Conservation (phyloP, 2,797 vertebrate genomes). For the Semaprochilodus insignis region DNA sequence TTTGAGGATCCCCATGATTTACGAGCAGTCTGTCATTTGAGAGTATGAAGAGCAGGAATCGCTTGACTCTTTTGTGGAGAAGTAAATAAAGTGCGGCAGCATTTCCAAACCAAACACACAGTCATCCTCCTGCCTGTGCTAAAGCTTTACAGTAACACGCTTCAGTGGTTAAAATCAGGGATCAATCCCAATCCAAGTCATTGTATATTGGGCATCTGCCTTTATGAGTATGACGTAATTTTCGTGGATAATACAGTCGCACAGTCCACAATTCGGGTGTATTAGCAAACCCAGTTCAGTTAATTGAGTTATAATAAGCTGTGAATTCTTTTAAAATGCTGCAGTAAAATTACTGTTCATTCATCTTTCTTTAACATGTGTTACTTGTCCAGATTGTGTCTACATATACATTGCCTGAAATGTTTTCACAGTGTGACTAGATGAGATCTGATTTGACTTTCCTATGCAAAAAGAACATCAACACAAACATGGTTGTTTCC, state of each 20-base stretch:
- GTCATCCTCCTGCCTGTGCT: conserved; percentile 12
- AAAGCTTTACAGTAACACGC: conserved; percentile 53
- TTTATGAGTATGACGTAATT: not conserved
- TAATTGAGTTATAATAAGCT: not conserved
- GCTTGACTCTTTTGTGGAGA: conserved; percentile 41
- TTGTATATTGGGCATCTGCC: not conserved
- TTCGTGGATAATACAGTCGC: not conserved
- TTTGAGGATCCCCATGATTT: not conserved
- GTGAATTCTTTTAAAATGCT: not conserved
- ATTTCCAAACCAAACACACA: conserved; percentile 17
- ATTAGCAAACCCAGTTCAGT: not conserved
- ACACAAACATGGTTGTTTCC: too few species aligned
- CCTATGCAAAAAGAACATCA: too few species aligned
- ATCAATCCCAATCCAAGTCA: not conserved
- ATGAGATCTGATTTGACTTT: too few species aligned
- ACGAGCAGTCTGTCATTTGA: conserved; percentile 30
- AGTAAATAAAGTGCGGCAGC: conserved; percentile 41
- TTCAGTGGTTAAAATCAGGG: conserved; percentile 59
- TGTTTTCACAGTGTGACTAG: too few species aligned
- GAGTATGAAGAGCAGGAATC: conserved; percentile 30
- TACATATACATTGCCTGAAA: too few species aligned
- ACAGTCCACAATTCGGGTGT: not conserved
- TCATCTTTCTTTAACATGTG: conserved; percentile 29
- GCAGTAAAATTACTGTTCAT: not conserved
- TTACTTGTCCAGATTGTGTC: too few species aligned